Percentiles rank a stretch among this genome's conserved stretches.
phyloP scores from a whole-genome alignment of 2,888 invertebrate genomes.

The Rhingia rostrata region DNA sequence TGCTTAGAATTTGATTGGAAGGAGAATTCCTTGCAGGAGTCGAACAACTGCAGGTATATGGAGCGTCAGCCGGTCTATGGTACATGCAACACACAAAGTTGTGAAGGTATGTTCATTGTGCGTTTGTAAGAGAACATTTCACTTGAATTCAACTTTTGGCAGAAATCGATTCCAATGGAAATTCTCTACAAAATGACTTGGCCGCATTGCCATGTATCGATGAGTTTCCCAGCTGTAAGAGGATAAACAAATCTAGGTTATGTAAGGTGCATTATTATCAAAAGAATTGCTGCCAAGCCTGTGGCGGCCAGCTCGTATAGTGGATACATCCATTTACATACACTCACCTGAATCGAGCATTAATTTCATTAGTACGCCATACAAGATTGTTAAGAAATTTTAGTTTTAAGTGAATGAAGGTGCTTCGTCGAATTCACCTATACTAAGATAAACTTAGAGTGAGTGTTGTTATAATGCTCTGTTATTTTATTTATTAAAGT shows the following conservation, averaged over 20 bases:
- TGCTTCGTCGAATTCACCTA: neutral
- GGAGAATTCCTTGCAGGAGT: slow-evolving; percentile 81
- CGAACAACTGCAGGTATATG: slow-evolving; percentile 83
- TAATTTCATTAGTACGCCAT: slow-evolving; percentile 38
- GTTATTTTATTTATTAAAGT: slow-evolving; percentile 52
- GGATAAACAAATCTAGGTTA: slow-evolving; percentile 92
- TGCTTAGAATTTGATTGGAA: slow-evolving; percentile 83
- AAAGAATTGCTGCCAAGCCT: slow-evolving; percentile 90
- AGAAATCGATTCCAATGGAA: slow-evolving; percentile 64
- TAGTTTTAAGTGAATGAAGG: slow-evolving; percentile 26
- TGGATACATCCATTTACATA: neutral
- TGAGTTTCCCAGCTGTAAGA: slow-evolving; percentile 89
- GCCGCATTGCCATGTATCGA: slow-evolving; percentile 84
- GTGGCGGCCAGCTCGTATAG: slow-evolving; percentile 78
- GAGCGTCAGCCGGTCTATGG: slow-evolving; percentile 83
- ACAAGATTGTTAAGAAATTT: slow-evolving; percentile 10
- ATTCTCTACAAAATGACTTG: slow-evolving; percentile 71
- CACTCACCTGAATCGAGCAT: neutral
- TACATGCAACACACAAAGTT: slow-evolving; percentile 84
- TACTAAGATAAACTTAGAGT: slow-evolving; percentile 23
- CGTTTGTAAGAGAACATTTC: neutral
- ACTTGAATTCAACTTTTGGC: neutral
- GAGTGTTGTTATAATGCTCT: slow-evolving; percentile 27
- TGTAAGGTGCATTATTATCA: slow-evolving; percentile 93
- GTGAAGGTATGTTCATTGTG: slow-evolving; percentile 79